phyloP scores from a whole-genome alignment of 2,888 invertebrate species.

The Nyleta sp. region DNA sequence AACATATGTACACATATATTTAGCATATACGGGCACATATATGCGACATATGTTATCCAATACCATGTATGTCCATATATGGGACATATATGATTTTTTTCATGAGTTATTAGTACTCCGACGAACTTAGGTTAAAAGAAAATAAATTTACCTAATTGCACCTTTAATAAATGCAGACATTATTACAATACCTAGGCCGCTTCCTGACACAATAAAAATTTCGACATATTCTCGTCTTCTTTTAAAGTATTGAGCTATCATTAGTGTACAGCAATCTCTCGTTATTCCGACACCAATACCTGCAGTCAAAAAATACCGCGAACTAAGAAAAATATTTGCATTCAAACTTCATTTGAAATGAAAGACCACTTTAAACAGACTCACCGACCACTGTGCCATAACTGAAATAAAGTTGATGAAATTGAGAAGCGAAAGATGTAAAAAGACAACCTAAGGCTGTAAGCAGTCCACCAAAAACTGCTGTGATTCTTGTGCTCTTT shows the following conservation, averaged over 20 bases:
- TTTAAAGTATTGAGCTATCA: constrained; percentile 96
- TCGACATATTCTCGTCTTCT: constrained; percentile 92
- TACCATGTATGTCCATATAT: no score
- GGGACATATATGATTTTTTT: no score
- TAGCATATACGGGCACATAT: no score
- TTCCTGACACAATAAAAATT: constrained; percentile 93
- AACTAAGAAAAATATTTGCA: no score
- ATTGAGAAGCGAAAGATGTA: constrained; percentile 94
- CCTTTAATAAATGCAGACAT: constrained; percentile 92
- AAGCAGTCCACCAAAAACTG: constrained; percentile 93
- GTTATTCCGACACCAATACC: constrained; percentile 94
- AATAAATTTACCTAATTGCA: constrained; percentile 88
- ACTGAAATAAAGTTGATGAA: constrained; percentile 95
- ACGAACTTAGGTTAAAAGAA: no score
- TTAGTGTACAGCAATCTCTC: constrained; percentile 92
- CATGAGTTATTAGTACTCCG: no score
- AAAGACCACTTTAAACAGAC: constrained; percentile 51
- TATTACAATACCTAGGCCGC: constrained; percentile 92
- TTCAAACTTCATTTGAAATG: not conserved
- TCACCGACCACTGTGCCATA: constrained; percentile 86
- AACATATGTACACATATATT: no score
- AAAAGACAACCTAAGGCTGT: constrained; percentile 94
- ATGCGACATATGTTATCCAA: no score
- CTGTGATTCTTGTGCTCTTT: constrained; percentile 94
- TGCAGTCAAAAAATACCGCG: constrained; percentile 56